Percentiles rank a stretch among this genome's conserved stretches.
phyloP scores from a whole-genome alignment of 1,140 invertebrate genomes.

The Zaprionus nigranus region DNA sequence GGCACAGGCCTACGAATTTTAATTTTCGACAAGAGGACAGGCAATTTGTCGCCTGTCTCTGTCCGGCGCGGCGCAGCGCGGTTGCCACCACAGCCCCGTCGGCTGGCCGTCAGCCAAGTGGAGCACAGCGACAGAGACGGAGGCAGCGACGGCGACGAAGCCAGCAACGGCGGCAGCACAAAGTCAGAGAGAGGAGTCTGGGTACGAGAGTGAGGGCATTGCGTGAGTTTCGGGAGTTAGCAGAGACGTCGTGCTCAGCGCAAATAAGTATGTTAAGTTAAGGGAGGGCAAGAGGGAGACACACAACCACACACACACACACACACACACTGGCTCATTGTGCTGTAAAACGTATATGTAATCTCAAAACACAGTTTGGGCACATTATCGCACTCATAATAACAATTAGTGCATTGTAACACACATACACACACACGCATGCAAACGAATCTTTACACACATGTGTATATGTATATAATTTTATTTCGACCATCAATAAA shows the following conservation, averaged over 20 bases:
- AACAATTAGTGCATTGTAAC: slow-evolving; percentile 5
- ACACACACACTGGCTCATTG: neutral
- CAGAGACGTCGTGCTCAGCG: slow-evolving; percentile 43
- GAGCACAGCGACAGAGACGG: slow-evolving; percentile 14
- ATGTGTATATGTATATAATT: slow-evolving; percentile 4
- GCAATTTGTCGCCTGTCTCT: slow-evolving; percentile 61
- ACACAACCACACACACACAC: slow-evolving; percentile 6
- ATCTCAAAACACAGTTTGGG: slow-evolving; percentile 5
- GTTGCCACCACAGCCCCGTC: slow-evolving; percentile 24
- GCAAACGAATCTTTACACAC: neutral
- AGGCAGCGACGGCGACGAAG: slow-evolving; percentile 18
- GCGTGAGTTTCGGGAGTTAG: slow-evolving; percentile 74
- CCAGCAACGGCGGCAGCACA: slow-evolving; percentile 61
- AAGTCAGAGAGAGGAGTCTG: slow-evolving; percentile 70
- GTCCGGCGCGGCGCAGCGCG: slow-evolving; percentile 11
- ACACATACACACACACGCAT: neutral
- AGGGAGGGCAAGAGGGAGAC: neutral
- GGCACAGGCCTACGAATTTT: slow-evolving; percentile 81
- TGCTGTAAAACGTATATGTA: neutral
- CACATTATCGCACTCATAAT: slow-evolving; percentile 16
- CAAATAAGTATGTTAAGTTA: slow-evolving; percentile 45
- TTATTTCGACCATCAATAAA: slow-evolving; percentile 12
- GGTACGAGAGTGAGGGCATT: slow-evolving; percentile 57
- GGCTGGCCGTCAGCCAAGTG: slow-evolving; percentile 25
- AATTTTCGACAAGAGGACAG: slow-evolving; percentile 72